Evolutionary conservation across 2,888 invertebrate species (phyloP).

Genomic region (Cataglyphis albicans): DNA sequence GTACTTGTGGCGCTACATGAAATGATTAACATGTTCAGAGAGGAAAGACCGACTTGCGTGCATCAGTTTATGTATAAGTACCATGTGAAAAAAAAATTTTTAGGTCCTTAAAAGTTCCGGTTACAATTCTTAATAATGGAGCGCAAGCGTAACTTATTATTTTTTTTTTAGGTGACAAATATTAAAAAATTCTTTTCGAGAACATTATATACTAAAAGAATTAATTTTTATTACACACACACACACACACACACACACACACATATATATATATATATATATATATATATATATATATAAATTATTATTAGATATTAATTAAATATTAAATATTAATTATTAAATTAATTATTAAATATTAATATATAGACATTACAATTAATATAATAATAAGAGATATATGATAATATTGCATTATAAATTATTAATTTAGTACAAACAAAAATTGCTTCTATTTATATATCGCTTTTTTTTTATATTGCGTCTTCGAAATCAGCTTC

Average conservation of each 20-base stretch:
- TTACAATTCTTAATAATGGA: background rate
- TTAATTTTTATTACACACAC: background rate
- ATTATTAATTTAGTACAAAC: background rate
- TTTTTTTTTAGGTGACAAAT: background rate
- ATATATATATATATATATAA: background rate
- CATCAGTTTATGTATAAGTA: slow-evolving; percentile 22
- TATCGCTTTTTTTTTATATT: background rate
- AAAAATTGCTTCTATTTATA: slow-evolving; percentile 12
- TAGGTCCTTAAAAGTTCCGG: background rate
- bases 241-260: no score
- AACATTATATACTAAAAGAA: background rate
- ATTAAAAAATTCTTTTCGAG: background rate
- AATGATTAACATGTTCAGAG: slow-evolving; percentile 52
- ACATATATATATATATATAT: background rate
- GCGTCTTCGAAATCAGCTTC: background rate
- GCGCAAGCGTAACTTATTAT: background rate
- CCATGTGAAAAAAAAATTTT: slow-evolving; percentile 9
- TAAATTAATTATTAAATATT: no score
- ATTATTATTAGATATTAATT: background rate
- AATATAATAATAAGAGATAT: background rate
- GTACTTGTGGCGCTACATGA: slow-evolving; percentile 38
- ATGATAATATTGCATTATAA: background rate
- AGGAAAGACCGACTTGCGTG: slow-evolving; percentile 13
- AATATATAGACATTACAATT: background rate
- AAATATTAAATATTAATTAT: no score